Evolutionary conservation across 92 coral and sea anemone genomes (phyloP).

Genomic region (Galaxea fascicularis): DNA sequence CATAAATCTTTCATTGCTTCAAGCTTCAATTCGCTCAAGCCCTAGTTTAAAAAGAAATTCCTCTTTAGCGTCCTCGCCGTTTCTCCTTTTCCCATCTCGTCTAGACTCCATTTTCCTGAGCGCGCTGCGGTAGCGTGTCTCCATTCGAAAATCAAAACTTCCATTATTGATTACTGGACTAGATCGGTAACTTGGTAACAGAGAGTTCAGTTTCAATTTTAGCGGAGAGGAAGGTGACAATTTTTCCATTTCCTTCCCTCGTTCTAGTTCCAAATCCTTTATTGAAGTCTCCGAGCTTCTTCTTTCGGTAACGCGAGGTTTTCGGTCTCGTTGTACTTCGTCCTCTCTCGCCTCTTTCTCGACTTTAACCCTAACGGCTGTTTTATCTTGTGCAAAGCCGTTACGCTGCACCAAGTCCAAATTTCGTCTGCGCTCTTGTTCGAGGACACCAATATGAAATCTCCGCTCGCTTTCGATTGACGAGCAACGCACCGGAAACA

Average conservation of each 20-base stretch:
- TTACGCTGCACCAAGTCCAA: constrained; percentile 27
- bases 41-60: constrained; percentile 78
- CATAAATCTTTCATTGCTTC: not conserved
- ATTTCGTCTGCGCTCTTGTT: constrained; percentile 28
- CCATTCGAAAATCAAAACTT: constrained; percentile 39
- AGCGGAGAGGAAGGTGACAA: constrained; percentile 25
- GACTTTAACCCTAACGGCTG: constrained; percentile 23
- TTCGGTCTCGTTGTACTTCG: constrained; percentile 8
- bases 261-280: constrained; percentile 20
- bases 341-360: constrained; percentile 31
- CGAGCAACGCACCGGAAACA: constrained; percentile 82
- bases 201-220: constrained; percentile 7
- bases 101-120: constrained; percentile 37
- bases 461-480: constrained; percentile 57
- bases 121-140: constrained; percentile 52
- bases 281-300: not conserved
- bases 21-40: constrained; percentile 67
- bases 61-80: constrained; percentile 70
- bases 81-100: constrained; percentile 29
- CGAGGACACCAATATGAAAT: constrained; percentile 28
- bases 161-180: constrained; percentile 43
- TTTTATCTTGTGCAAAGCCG: constrained; percentile 32
- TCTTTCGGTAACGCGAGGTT: constrained; percentile 17
- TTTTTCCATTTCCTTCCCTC: constrained; percentile 20
- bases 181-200: constrained; percentile 24